Evolutionary conservation across 2,797 vertebrate genomes (phyloP), one percentile per base, ranked within the genome.

Genomic region (Sebastes hubbsi): DNA sequence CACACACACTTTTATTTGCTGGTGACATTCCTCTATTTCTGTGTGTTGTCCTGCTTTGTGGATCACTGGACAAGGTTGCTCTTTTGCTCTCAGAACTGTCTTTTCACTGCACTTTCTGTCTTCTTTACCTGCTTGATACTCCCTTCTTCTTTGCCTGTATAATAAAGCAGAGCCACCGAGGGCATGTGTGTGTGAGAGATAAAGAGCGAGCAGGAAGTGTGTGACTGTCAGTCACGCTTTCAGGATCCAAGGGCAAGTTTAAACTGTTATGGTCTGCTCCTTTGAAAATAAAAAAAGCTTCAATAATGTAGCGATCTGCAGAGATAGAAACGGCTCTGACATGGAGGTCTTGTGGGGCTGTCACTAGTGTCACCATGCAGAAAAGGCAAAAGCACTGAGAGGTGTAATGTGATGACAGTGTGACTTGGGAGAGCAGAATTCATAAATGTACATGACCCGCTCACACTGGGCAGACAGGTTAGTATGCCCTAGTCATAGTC

Each of bases 221-320:
- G 36, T 29, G 46, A 38, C 56, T 85, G 81, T 81, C 80, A 85
- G 78, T 83, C 69, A 80, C 46, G 64, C 60, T 74, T 84, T 85
- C 42, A 77, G 68, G 75, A 76, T 85, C 65, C 75, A 81, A 82
- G 72, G 80, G 12, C 32, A 29, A 72, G 73, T 52, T 85, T 49
- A 77, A 83, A 83, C 54, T 67, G 69, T 74, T 75, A 27, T n/a
- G 73, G 55, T 36, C 25, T 59, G 63, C 69, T 81, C 72, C 71
- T 81, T 77, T 85, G 60, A 62, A 78, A 81, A 75, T 38, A 5
- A 58, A 67, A 75, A 32, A 67, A 46, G 18, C 66, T 63, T 46
- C 59, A 71, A 69, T 60, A 60, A 78, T 72, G 71, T 77, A 32
- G 2, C 9, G 14, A 66, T 86, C 73, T 72, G 64, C 62, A 65